Percentiles rank a stretch among this genome's conserved stretches.
phyloP scores from a whole-genome alignment of 2,888 invertebrate species.

The Pristionchus japonicus region DNA sequence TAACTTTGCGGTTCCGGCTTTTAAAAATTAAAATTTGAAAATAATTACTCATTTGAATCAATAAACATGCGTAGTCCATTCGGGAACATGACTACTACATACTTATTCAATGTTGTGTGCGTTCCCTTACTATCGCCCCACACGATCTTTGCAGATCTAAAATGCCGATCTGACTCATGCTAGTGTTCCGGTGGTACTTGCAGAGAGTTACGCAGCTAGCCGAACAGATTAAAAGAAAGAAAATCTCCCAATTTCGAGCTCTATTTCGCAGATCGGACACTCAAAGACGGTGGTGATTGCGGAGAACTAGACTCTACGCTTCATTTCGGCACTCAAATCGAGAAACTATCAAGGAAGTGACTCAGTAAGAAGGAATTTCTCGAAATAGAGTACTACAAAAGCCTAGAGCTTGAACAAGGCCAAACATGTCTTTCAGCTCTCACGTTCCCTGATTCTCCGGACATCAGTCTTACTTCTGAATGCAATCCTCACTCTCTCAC shows the following conservation, averaged over 20 bases:
- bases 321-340: too few species aligned
- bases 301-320: too few species aligned
- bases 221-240: too few species aligned
- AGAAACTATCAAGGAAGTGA: constrained; percentile 8
- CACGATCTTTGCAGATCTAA: background rate
- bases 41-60: background rate
- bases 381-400: background rate
- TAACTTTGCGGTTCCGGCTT: background rate
- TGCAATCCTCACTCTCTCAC: too few species aligned
- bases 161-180: background rate
- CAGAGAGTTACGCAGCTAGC: background rate
- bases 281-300: too few species aligned
- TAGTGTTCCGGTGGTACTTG: background rate
- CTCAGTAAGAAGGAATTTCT: background rate
- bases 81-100: background rate
- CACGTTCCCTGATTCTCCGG: background rate
- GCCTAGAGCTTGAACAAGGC: background rate
- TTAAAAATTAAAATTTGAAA: background rate
- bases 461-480: background rate
- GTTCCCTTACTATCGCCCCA: background rate
- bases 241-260: too few species aligned
- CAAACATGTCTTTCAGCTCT: background rate
- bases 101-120: background rate
- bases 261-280: too few species aligned
- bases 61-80: background rate